A percentile compares a stretch with the other conserved stretches of the same genome.
Conservation (phyloP, 2,888 invertebrate genomes). For the Artemia sinica region DNA sequence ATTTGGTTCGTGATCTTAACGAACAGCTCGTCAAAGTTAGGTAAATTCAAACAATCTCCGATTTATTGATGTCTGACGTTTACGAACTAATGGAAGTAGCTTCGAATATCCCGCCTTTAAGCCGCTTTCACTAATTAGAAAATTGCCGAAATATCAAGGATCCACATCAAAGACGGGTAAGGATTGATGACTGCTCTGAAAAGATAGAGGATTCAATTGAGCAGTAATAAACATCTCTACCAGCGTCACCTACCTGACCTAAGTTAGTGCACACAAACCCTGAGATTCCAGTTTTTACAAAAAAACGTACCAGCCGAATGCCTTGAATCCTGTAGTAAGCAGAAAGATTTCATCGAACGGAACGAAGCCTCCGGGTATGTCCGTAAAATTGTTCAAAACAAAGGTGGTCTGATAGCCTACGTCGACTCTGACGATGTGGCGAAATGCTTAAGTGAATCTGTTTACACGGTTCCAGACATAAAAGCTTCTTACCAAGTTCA, state of each 20-base stretch:
- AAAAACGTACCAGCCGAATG: not conserved
- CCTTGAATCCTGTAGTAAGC: constrained; percentile 14
- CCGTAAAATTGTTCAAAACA: constrained; percentile 2
- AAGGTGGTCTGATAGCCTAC: not conserved
- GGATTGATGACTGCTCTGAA: not conserved
- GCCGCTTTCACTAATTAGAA: too few species aligned
- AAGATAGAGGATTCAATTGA: not conserved
- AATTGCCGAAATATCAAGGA: not conserved
- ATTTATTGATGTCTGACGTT: too few species aligned
- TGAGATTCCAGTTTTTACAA: not conserved
- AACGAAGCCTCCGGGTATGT: constrained; percentile 4
- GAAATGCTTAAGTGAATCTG: constrained; percentile 10
- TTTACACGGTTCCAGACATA: not conserved
- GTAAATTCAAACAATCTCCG: too few species aligned
- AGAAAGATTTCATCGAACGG: not conserved
- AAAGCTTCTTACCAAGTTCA: not conserved
- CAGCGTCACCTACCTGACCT: not conserved
- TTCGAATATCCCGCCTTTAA: too few species aligned
- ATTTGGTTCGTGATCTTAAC: too few species aligned
- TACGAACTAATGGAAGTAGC: too few species aligned
- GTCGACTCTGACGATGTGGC: not conserved
- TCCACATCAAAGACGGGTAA: not conserved
- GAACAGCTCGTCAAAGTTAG: too few species aligned
- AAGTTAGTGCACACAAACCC: constrained; percentile 7
- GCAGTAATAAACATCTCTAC: not conserved